Percentiles rank a stretch among this genome's conserved stretches.
Evolutionary conservation across 2,113 vertebrate species (phyloP).

Genomic region (Chelonoidis abingdonii): DNA sequence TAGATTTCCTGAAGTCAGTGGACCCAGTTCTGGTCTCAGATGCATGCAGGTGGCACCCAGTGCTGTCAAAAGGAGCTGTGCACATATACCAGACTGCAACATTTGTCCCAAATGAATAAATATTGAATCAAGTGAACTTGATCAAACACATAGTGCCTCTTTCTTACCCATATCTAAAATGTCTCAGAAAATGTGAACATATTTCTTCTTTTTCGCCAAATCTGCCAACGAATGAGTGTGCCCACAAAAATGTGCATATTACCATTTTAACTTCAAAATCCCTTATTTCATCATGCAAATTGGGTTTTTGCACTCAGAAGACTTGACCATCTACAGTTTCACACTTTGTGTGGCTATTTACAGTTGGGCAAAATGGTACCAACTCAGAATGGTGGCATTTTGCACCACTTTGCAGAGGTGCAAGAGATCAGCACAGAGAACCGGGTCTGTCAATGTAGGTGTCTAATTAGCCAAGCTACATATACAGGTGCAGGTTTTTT

Average conservation of each 20-base stretch:
- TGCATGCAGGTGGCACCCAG: not conserved
- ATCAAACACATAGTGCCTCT: not conserved
- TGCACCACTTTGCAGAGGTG: fast-evolving
- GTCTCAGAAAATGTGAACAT: not conserved
- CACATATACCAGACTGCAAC: not conserved
- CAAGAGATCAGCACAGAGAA: not conserved
- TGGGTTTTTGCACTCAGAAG: not conserved
- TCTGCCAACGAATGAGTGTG: fast-evolving
- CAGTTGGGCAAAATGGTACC: not conserved
- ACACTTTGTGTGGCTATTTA: not conserved
- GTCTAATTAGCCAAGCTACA: fast-evolving
- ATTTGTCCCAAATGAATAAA: not conserved
- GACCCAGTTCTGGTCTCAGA: not conserved
- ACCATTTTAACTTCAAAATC: not conserved
- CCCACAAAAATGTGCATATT: not conserved
- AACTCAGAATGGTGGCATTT: not conserved
- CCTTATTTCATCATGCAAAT: not conserved
- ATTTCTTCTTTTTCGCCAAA: not conserved
- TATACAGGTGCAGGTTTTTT: not conserved
- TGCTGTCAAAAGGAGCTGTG: not conserved
- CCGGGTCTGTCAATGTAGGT: not conserved
- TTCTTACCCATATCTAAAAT: fast-evolving
- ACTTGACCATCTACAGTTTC: not conserved
- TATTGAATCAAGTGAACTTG: fast-evolving
- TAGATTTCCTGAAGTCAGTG: not conserved